A percentile compares a stretch with the other conserved stretches of the same genome.
Evolutionary conservation across 2,797 vertebrate species (phyloP).

Genomic region (Arctocebus calabarensis): DNA sequence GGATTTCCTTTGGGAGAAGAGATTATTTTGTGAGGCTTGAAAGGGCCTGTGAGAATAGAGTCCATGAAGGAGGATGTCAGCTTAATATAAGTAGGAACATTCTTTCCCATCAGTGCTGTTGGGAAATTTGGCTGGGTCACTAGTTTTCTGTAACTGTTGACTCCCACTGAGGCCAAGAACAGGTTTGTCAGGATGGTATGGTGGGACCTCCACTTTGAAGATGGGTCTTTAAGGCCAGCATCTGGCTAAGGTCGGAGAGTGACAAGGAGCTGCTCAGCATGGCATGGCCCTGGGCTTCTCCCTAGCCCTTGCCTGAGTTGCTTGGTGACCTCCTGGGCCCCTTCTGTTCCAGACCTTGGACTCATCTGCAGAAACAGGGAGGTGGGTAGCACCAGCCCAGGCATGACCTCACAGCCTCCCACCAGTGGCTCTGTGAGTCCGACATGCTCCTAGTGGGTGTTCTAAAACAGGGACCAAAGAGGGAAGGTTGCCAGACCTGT

Average conservation of each 20-base stretch:
- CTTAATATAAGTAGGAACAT: neutral
- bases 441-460: slow-evolving; percentile 52
- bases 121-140: neutral
- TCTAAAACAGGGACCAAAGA: slow-evolving; percentile 9
- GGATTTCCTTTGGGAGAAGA: neutral
- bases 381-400: neutral
- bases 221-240: neutral
- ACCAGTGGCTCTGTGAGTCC: neutral
- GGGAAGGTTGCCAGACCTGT: slow-evolving; percentile 37
- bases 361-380: neutral
- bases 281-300: neutral
- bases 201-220: neutral
- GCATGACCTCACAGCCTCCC: neutral
- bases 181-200: neutral
- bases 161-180: neutral
- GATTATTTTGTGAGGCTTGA: neutral
- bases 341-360: neutral
- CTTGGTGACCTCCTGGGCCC: neutral
- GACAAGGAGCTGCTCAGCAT: neutral
- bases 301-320: neutral
- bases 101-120: neutral
- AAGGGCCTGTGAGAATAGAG: neutral
- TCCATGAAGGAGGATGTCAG: neutral
- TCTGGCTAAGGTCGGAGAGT: neutral
- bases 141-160: neutral